These are phyloP conservation scores for Oscheius myriophilus DNA, from an alignment of 2,888 invertebrate genomes.

Conservation along the genomic window DNA sequence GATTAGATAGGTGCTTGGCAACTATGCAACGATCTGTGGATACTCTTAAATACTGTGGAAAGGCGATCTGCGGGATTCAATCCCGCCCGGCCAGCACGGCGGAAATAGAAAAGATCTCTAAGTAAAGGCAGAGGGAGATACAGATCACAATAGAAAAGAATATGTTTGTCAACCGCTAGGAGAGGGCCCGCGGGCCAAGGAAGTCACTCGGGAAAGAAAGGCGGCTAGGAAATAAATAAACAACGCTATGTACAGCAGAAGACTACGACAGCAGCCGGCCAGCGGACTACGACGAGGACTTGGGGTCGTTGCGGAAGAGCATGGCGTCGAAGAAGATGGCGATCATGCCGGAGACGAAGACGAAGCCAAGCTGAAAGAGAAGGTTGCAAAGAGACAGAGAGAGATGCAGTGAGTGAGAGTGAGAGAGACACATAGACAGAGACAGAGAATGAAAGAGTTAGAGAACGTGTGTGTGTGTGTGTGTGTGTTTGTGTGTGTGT, in stretches of 20 bases:
- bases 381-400: neutral
- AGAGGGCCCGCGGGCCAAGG: neutral
- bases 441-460: neutral
- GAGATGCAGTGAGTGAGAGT: neutral
- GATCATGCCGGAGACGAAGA: slow-evolving; percentile 22
- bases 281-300: slow-evolving; percentile 8
- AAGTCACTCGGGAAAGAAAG: slow-evolving; percentile 24
- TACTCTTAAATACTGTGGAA: slow-evolving; percentile 29
- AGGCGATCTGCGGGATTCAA: slow-evolving; percentile 22
- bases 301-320: slow-evolving; percentile 19
- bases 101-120: slow-evolving; percentile 22
- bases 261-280: slow-evolving; percentile 19
- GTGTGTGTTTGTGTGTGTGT: no score
- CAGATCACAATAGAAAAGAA: slow-evolving; percentile 31
- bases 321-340: slow-evolving; percentile 33
- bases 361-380: slow-evolving; percentile 31
- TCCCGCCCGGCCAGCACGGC: slow-evolving; percentile 2
- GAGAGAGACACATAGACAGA: neutral
- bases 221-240: slow-evolving; percentile 1
- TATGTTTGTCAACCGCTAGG: slow-evolving; percentile 27
- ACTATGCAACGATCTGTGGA: slow-evolving; percentile 15
- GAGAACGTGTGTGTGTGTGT: neutral
- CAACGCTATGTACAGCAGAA: slow-evolving; percentile 25
- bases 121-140: slow-evolving; percentile 22
- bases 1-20: slow-evolving; percentile 23